Base-by-base conservation (phyloP, 2,113 vertebrate species). In the Sula dactylatra region DNA sequence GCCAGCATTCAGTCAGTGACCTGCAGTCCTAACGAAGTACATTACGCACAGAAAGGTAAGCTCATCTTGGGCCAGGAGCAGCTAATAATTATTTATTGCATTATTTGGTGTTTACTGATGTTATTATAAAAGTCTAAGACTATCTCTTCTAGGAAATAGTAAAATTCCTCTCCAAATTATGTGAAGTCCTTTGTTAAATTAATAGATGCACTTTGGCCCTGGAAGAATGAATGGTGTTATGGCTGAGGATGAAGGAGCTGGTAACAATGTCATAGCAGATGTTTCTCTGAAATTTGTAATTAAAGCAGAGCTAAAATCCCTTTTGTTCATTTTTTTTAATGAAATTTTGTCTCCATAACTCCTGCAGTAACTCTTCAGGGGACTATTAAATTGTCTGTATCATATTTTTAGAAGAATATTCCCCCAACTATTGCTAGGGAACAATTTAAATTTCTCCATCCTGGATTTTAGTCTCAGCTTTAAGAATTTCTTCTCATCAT, bases 331-430 rank as follows among this genome's bases (percentile, higher is more conserved):
- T 26, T 76, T 95, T 85, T 76, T 47, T 69, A 36, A 90, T 59
- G 79, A 69, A 32, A 65, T 88, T 88, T 94, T 91, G 20, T 82
- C n/a, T 76, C 49, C 9, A 47, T 88, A 92, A 85, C 66, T 65
- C 56, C 44, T 76, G 52, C 32, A 80, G 66, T 76, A 93, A 87
- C 47, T 90, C 52, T 85, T 93, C 22, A 54, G 32, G 32, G 42
- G 66, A 92, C 16, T 76, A 56, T 72, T 93, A 93, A 71, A 79
- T 71, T 42, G 21, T 67, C 61, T 87, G 16, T 40, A 59, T 67
- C 22, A 27, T 65, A 95, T 64, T 90, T 93, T 90, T 85, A 93
- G 92, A 82, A 88, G 87, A 93, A 88, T 74, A 91, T 85, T 88
- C 38, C 62, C n/a, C 26, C 44, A 85, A 1, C 24, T 76, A 88